These are phyloP conservation scores for Poecilobothrus nobilitatus DNA, from an alignment of 2,888 invertebrate genomes.

Conservation along the genomic window DNA sequence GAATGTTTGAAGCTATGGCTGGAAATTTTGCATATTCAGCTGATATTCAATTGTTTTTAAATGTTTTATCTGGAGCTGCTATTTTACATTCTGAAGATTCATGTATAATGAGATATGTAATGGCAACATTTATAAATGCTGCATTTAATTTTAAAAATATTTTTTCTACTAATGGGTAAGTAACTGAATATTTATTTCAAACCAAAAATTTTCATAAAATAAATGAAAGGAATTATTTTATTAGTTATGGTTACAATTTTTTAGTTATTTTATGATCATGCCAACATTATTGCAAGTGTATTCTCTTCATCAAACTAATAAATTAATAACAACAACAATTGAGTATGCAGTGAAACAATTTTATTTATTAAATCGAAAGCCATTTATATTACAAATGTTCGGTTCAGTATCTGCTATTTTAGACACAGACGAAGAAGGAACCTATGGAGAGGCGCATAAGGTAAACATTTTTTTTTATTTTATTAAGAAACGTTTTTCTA, in stretches of 20 bases:
- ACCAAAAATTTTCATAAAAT: too few relatives aligned
- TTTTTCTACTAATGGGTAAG: slow-evolving; percentile 89
- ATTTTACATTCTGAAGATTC: slow-evolving; percentile 96
- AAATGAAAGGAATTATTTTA: background rate
- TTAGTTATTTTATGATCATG: slow-evolving; percentile 89
- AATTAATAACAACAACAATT: slow-evolving; percentile 86
- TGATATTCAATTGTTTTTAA: slow-evolving; percentile 94
- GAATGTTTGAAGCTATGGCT: slow-evolving; percentile 97
- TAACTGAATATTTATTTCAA: slow-evolving; percentile 12
- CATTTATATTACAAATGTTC: slow-evolving; percentile 98
- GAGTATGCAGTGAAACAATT: slow-evolving; percentile 98
- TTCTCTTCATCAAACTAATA: slow-evolving; percentile 95
- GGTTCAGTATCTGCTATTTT: slow-evolving; percentile 94
- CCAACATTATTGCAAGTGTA: slow-evolving; percentile 94
- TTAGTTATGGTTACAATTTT: background rate
- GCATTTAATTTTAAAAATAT: slow-evolving; percentile 98
- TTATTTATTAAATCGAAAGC: slow-evolving; percentile 94
- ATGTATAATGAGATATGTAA: slow-evolving; percentile 87
- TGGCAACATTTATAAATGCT: slow-evolving; percentile 95
- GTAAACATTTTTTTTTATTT: slow-evolving; percentile 42
- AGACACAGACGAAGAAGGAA: slow-evolving; percentile 80
- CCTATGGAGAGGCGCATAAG: slow-evolving; percentile 86
- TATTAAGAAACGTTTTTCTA: background rate
- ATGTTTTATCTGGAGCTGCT: slow-evolving; percentile 93
- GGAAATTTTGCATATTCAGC: slow-evolving; percentile 94